Conservation (phyloP, 2,797 vertebrate genomes). For the Rhynchonycteris naso region DNA sequence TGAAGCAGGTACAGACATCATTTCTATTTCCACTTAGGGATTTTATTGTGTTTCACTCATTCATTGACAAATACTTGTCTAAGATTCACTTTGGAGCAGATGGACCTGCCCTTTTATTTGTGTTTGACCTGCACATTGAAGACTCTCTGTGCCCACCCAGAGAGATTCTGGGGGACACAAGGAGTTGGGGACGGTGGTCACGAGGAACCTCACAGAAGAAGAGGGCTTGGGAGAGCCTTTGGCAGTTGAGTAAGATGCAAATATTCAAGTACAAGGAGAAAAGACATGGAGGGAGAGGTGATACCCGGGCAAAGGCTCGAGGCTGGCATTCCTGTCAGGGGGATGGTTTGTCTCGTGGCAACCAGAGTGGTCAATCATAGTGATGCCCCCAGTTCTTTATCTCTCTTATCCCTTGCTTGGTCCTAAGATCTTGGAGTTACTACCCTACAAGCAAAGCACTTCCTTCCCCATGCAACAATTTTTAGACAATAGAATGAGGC, state of each 20-base stretch:
- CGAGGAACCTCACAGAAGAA: background rate
- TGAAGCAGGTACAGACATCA: background rate
- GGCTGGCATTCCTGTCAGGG: background rate
- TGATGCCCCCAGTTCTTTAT: background rate
- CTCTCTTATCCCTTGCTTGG: background rate
- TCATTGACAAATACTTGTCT: background rate
- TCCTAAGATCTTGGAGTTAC: background rate
- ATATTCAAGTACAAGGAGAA: background rate
- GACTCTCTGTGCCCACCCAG: background rate
- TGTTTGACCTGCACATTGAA: background rate
- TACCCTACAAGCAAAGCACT: background rate
- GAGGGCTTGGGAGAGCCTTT: background rate
- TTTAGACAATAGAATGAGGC: background rate
- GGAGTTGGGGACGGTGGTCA: background rate
- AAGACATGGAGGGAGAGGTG: background rate
- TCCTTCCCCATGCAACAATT: background rate
- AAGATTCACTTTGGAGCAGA: background rate
- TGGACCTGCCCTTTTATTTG: background rate
- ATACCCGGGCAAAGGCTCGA: background rate
- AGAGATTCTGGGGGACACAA: background rate
- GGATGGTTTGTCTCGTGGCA: background rate
- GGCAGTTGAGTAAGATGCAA: too few species aligned
- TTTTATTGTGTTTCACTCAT: background rate
- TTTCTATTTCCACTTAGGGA: background rate
- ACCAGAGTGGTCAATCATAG: background rate